Evolutionary conservation across 2,888 invertebrate genomes (phyloP).

Genomic region (Lampropteryx suffumata): DNA sequence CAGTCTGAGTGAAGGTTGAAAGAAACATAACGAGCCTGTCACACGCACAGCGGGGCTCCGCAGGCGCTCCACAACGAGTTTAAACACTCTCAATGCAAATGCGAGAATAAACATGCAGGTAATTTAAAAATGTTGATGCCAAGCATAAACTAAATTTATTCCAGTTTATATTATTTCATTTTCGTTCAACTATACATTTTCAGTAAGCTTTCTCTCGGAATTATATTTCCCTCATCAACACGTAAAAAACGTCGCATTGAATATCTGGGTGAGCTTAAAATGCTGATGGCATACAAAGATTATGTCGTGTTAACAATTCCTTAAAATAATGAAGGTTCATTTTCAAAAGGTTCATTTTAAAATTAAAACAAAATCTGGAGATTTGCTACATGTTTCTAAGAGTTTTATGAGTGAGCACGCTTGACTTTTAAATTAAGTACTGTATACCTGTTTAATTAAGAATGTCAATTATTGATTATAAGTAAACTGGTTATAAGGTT

Average conservation of each 20-base stretch:
- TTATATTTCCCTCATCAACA: neutral
- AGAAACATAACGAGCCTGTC: conserved; percentile 5
- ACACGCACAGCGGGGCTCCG: neutral
- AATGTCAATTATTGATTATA: too few relatives aligned
- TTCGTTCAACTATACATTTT: neutral
- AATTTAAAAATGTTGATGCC: neutral
- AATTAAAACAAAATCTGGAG: too few relatives aligned
- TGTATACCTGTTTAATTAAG: neutral
- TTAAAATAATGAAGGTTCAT: neutral
- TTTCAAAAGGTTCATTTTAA: too few relatives aligned
- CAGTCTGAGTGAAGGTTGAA: neutral
- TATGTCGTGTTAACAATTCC: neutral
- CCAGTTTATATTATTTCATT: neutral
- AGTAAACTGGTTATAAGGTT: too few relatives aligned
- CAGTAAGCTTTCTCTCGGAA: neutral
- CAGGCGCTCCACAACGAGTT: neutral
- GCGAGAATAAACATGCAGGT: neutral
- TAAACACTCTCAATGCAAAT: neutral
- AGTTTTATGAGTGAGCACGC: too few relatives aligned
- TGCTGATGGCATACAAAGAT: neutral
- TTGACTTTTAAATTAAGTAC: too few relatives aligned
- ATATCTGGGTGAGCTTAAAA: neutral
- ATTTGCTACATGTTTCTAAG: too few relatives aligned
- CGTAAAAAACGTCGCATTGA: neutral
- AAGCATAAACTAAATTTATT: neutral